phyloP scores from a whole-genome alignment of 1,140 invertebrate species.

The Ostrea denselamellosa region DNA sequence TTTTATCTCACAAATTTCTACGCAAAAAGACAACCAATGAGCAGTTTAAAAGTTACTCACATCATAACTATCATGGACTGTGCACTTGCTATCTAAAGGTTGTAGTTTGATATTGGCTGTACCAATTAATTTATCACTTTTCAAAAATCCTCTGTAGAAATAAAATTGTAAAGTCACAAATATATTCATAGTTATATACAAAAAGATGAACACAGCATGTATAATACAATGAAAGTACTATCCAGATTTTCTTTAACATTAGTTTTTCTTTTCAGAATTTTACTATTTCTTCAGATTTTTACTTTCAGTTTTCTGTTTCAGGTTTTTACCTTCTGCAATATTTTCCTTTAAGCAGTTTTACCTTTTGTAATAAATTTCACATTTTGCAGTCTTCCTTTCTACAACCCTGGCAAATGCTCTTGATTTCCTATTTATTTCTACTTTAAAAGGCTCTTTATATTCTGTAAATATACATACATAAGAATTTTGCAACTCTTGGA shows the following conservation, averaged over 20 bases:
- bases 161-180: not conserved
- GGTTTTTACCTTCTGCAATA: not conserved
- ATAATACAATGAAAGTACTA: no score
- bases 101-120: conserved; percentile 90
- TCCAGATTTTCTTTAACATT: no score
- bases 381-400: conserved; percentile 92
- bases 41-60: conserved; percentile 82
- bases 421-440: conserved; percentile 89
- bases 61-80: conserved; percentile 93
- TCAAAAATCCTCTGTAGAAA: conserved; percentile 86
- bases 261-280: no score
- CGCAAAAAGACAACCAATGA: not conserved
- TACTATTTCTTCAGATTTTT: no score
- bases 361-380: conserved; percentile 96
- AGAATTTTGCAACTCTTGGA: no score
- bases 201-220: no score
- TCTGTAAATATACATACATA: not conserved
- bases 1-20: not conserved
- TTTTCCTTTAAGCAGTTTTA: conserved; percentile 79
- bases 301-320: not conserved
- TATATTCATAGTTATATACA: no score
- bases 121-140: conserved; percentile 92
- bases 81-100: conserved; percentile 90
- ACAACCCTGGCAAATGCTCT: conserved; percentile 90
- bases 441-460: conserved; percentile 80